Base-by-base conservation (phyloP, 2,797 vertebrate genomes). In the Lepilemur septentrionalis region DNA sequence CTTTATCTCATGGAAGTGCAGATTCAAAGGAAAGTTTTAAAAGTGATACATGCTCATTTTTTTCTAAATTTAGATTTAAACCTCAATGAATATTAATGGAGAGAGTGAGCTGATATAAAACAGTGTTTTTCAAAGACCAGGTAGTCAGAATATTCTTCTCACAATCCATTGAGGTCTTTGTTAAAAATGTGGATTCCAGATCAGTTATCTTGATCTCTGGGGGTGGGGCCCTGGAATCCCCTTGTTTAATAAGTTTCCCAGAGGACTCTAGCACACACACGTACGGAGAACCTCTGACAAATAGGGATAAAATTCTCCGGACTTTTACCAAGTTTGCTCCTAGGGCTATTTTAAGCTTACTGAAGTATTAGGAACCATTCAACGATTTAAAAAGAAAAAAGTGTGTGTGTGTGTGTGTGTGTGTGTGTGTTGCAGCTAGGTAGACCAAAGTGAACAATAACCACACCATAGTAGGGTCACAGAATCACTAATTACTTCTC, bases 61-160 rank as follows among this genome's bases (percentile, higher is more conserved):
- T 18, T 9, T 22, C 65, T 87, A 87, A 80, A 94, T 96, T 93
- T 95, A 69, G 48, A 63, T 83, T 87, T 81, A 93, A 87, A 67
- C 32, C 5, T 89, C 75, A 61, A 13, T 93, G 63, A 95, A 46
- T 89, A 93, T 90, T 94, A 93, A 92, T 93, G 75, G 25, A 23
- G 85, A 85, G 32, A 89, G n/a, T 23, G 28, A 83, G 25, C 55
- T 3, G 2, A 69, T 41, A 41, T 9, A 92, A 48, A 76, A 41
- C 9, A 22, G n/a, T 85, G 46, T 35, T 88, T 95, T 78, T 48
- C 76, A 84, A 67, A 94, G 63, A 20, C 28, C 4, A 20, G 55
- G 35, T 57, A 46, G 73, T 55, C 67, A 57, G 28, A 89, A 20
- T 18, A 50, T 20, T 28, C 11, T 35, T 73, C 78, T 95, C 69